Evolutionary conservation across 2,888 invertebrate genomes (phyloP).

Genomic region (Phania funesta): DNA sequence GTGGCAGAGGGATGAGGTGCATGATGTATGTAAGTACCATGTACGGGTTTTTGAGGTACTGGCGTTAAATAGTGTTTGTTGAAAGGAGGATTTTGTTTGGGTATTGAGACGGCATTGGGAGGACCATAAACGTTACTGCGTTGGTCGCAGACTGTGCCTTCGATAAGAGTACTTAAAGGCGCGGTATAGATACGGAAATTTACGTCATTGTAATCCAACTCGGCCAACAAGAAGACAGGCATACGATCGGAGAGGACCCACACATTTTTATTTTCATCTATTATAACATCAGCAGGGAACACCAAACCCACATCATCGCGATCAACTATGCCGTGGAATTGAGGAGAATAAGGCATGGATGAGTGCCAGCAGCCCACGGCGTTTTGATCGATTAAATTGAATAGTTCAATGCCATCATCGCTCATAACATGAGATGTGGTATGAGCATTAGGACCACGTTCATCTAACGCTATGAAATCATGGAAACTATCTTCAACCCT

Average conservation of each 20-base stretch:
- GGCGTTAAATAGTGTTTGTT: constrained; percentile 71
- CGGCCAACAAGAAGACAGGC: constrained; percentile 87
- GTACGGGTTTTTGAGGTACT: constrained; percentile 28
- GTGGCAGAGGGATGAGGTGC: constrained; percentile 14
- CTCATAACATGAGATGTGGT: constrained; percentile 89
- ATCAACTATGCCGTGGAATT: constrained; percentile 86
- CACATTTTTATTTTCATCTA: constrained; percentile 85
- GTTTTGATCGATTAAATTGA: constrained; percentile 89
- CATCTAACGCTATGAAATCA: constrained; percentile 84
- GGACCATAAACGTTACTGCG: constrained; percentile 75
- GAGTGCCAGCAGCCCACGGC: constrained; percentile 92
- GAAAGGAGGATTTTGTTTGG: constrained; percentile 67
- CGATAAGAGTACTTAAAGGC: constrained; percentile 84
- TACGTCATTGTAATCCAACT: constrained; percentile 87
- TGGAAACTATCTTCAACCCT: constrained; percentile 86
- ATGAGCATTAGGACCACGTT: constrained; percentile 85
- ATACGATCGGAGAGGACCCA: constrained; percentile 92
- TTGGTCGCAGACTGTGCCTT: constrained; percentile 88
- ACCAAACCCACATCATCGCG: constrained; percentile 88
- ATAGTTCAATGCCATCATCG: constrained; percentile 87
- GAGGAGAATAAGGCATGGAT: constrained; percentile 83
- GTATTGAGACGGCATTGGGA: constrained; percentile 71
- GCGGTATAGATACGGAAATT: constrained; percentile 89
- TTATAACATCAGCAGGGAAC: constrained; percentile 90
- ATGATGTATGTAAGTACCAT: constrained; percentile 22